These are phyloP conservation scores for Ornithoptera priamus DNA, from an alignment of 2,888 invertebrate species.

Conservation along the genomic window DNA sequence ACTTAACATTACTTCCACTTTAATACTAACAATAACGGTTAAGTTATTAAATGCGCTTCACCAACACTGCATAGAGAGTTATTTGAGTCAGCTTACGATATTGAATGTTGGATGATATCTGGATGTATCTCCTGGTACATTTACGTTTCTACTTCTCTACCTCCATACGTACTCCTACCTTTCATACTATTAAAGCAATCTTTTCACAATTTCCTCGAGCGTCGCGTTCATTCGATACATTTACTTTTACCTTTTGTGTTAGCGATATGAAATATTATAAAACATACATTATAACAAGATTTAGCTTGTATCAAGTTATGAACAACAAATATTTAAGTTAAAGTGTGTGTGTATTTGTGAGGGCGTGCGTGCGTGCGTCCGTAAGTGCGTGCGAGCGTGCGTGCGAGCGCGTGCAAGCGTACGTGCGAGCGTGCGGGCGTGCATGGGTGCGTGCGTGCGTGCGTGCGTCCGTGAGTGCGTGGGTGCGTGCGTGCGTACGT, in stretches of 20 bases:
- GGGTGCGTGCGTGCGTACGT: too few relatives aligned
- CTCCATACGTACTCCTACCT: background rate
- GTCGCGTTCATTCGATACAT: constrained; percentile 15
- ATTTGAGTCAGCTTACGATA: background rate
- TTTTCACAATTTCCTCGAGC: constrained; percentile 8
- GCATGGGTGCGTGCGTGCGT: too few relatives aligned
- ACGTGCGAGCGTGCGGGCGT: too few relatives aligned
- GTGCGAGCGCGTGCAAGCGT: too few relatives aligned
- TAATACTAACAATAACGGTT: too few relatives aligned
- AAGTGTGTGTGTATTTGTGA: too few relatives aligned
- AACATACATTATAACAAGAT: background rate
- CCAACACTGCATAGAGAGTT: background rate
- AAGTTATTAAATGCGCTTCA: too few relatives aligned
- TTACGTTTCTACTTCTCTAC: constrained; percentile 1
- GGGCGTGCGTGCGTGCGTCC: too few relatives aligned
- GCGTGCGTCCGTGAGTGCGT: too few relatives aligned
- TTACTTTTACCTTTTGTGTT: constrained; percentile 11
- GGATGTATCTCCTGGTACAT: background rate
- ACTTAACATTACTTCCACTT: too few relatives aligned
- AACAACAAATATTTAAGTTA: too few relatives aligned
- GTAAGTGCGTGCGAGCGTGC: too few relatives aligned
- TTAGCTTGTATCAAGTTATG: background rate
- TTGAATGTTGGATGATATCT: background rate
- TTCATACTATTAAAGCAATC: constrained; percentile 10
- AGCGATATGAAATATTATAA: background rate